These are phyloP conservation scores for Polypterus senegalus DNA, from an alignment of 2,113 vertebrate species.

Conservation along the genomic window DNA sequence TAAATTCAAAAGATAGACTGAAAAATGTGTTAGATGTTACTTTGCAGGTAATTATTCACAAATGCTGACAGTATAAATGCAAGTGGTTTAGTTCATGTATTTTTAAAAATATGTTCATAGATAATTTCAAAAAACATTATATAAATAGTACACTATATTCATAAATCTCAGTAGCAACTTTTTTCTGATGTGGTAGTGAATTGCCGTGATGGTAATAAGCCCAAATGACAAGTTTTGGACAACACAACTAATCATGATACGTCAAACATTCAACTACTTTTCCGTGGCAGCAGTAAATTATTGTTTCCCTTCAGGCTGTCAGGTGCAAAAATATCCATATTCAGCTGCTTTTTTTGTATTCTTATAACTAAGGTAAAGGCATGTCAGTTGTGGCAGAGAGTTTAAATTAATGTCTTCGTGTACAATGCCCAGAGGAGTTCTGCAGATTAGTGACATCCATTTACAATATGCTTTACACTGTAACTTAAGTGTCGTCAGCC, in stretches of 20 bases:
- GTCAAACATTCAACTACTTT: not conserved
- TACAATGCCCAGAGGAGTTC: not conserved
- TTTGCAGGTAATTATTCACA: too few species aligned
- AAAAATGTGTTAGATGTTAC: too few species aligned
- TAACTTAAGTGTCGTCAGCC: not conserved
- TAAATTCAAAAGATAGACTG: too few species aligned
- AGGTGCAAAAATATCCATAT: not conserved
- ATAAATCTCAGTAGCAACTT: too few species aligned
- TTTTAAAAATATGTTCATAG: too few species aligned
- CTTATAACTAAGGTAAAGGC: not conserved
- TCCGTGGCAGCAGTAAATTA: not conserved
- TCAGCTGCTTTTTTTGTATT: not conserved
- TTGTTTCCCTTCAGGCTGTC: not conserved
- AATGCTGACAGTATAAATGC: too few species aligned
- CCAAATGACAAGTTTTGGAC: not conserved
- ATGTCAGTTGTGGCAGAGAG: not conserved
- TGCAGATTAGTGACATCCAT: not conserved
- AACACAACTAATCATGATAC: not conserved
- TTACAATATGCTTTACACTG: not conserved
- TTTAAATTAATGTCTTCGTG: not conserved
- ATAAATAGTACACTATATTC: too few species aligned
- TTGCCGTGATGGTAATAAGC: not conserved
- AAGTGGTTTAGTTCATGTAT: too few species aligned
- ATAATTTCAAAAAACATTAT: too few species aligned
- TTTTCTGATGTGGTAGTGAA: too few species aligned